Conservation (phyloP, 2,113 vertebrate species). For the Myodes glareolus region DNA sequence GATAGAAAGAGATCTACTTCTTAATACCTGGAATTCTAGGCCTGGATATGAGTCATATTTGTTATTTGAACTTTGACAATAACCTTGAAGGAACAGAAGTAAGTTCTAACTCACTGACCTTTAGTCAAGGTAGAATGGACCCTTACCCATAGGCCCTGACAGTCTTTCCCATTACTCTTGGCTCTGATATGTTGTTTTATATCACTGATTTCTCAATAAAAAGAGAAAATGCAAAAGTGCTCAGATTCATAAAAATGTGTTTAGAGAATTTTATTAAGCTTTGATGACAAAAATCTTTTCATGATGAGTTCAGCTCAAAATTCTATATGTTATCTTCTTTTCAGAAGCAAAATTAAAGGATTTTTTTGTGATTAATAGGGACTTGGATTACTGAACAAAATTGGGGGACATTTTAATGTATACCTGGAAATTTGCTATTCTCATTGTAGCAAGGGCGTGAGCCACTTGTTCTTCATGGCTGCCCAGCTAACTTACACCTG, state of each 20-base stretch:
- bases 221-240: background rate
- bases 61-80: too few species aligned
- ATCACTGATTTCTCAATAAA: background rate
- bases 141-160: too few species aligned
- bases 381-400: background rate
- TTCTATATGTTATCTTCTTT: background rate
- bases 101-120: too few species aligned
- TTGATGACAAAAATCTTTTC: background rate
- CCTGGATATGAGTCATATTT: too few species aligned
- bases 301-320: background rate
- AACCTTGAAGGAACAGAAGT: too few species aligned
- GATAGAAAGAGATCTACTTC: too few species aligned
- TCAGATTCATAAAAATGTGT: background rate
- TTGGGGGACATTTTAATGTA: background rate
- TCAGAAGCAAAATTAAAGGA: background rate
- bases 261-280: background rate
- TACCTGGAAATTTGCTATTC: background rate
- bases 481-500: too few species aligned
- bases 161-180: background rate
- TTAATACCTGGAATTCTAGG: too few species aligned
- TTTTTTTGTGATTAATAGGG: background rate
- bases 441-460: too few species aligned
- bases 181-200: background rate
- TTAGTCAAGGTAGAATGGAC: too few species aligned
- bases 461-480: fast-evolving